Conservation (phyloP, 2,797 vertebrate species). For the Ciconia nigra region DNA sequence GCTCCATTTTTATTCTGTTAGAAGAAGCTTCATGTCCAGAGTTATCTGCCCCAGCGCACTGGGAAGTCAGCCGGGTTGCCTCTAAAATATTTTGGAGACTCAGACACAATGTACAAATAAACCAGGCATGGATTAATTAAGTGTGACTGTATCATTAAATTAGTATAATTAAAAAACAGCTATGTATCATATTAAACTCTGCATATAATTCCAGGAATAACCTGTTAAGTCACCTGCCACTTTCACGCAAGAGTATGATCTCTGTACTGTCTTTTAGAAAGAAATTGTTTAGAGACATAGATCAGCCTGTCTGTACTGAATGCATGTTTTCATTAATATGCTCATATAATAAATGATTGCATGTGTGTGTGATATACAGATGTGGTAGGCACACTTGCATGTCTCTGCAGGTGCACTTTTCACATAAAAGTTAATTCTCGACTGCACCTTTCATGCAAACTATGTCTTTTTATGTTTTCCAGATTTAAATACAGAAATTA, state of each 20-base stretch:
- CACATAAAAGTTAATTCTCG: background rate
- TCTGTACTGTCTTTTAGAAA: background rate
- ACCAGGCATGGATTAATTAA: constrained; percentile 76
- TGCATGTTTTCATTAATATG: background rate
- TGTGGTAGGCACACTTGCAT: fast-evolving
- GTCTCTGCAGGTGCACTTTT: background rate
- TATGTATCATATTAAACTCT: constrained; percentile 61
- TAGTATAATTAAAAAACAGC: constrained; percentile 74
- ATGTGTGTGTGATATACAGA: background rate
- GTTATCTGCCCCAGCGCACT: background rate
- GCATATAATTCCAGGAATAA: constrained; percentile 43
- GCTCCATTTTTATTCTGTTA: constrained; percentile 15
- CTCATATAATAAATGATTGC: background rate
- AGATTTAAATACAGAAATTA: background rate
- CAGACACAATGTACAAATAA: constrained; percentile 58
- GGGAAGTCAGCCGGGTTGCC: background rate
- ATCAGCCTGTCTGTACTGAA: background rate
- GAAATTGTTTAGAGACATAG: background rate
- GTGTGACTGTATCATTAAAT: constrained; percentile 75
- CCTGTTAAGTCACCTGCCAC: constrained; percentile 57
- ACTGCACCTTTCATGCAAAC: background rate
- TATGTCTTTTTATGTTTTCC: background rate
- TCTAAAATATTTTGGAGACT: constrained; percentile 63
- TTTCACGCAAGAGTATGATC: background rate
- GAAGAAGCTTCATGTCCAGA: background rate